These are phyloP conservation scores for Ruditapes philippinarum DNA, from an alignment of 1,140 invertebrate genomes.

Conservation along the genomic window DNA sequence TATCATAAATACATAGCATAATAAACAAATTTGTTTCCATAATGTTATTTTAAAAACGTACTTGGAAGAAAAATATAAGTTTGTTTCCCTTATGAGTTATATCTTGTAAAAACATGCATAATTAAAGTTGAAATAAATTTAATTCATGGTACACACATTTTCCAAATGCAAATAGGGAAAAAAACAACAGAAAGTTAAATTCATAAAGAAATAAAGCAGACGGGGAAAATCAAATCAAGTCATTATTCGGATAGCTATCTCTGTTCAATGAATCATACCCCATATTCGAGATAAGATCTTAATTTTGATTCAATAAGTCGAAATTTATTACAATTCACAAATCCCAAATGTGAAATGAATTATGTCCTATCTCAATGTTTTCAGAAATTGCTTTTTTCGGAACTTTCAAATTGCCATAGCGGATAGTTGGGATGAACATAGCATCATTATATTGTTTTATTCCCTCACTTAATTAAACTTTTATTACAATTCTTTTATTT, in stretches of 20 bases:
- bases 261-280: constrained; percentile 26
- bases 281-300: constrained; percentile 1
- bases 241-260: constrained; percentile 26
- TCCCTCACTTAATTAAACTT: too few relatives aligned
- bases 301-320: constrained; percentile 34
- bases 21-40: too few relatives aligned
- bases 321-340: constrained; percentile 27
- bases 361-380: not conserved
- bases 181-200: not conserved
- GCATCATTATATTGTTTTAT: too few relatives aligned
- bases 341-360: constrained; percentile 24
- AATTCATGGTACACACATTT: too few relatives aligned
- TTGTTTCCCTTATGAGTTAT: too few relatives aligned
- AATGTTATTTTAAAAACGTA: too few relatives aligned
- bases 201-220: constrained; percentile 9
- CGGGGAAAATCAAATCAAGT: constrained; percentile 7
- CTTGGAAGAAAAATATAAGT: too few relatives aligned
- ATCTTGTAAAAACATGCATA: too few relatives aligned
- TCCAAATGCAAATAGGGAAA: not conserved
- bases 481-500: too few relatives aligned
- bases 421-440: not conserved
- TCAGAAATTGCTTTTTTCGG: not conserved
- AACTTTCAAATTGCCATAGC: not conserved
- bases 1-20: too few relatives aligned
- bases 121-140: too few relatives aligned